A percentile compares a stretch with the other conserved stretches of the same genome.
These are phyloP conservation scores for Amphiprion percula DNA, from an alignment of 2,113 vertebrate genomes.

Conservation along the genomic window DNA sequence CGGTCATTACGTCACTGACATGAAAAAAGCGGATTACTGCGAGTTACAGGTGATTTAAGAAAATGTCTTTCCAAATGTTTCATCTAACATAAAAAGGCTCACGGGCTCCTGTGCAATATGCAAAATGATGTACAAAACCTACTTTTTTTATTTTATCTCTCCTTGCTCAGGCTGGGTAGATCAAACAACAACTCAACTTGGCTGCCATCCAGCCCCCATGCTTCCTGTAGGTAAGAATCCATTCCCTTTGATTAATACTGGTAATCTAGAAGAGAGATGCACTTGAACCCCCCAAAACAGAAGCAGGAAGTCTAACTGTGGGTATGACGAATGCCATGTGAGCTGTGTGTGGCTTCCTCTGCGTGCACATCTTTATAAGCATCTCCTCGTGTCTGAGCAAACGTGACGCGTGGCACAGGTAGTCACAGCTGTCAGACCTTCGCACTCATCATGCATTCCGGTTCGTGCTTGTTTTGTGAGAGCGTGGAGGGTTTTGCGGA, in stretches of 20 bases:
- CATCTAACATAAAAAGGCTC: constrained; percentile 65
- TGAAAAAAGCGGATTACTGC: constrained; percentile 44
- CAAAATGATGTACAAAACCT: constrained; percentile 51
- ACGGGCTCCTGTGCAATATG: constrained; percentile 48
- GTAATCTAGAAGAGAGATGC: constrained; percentile 45
- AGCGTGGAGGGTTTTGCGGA: constrained; percentile 30
- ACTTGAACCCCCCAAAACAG: constrained; percentile 52
- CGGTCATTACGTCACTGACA: constrained; percentile 37
- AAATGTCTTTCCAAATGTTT: constrained; percentile 58
- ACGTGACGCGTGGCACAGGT: background rate
- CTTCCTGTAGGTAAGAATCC: constrained; percentile 57
- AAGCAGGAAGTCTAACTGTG: constrained; percentile 29
- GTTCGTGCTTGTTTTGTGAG: constrained; percentile 32
- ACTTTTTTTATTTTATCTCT: constrained; percentile 52
- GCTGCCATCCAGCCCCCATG: constrained; percentile 39
- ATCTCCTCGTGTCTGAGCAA: constrained; percentile 20
- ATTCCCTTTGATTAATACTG: constrained; percentile 65
- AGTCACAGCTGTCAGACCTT: constrained; percentile 53
- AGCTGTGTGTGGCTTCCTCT: constrained; percentile 1
- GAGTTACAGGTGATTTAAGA: constrained; percentile 58
- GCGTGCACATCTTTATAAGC: constrained; percentile 6
- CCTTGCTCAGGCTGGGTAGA: constrained; percentile 42
- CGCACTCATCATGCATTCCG: background rate
- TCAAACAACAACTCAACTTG: constrained; percentile 59
- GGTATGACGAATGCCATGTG: constrained; percentile 16